Conservation (phyloP, 1,140 invertebrate species). For the Penaeus vannamei region DNA sequence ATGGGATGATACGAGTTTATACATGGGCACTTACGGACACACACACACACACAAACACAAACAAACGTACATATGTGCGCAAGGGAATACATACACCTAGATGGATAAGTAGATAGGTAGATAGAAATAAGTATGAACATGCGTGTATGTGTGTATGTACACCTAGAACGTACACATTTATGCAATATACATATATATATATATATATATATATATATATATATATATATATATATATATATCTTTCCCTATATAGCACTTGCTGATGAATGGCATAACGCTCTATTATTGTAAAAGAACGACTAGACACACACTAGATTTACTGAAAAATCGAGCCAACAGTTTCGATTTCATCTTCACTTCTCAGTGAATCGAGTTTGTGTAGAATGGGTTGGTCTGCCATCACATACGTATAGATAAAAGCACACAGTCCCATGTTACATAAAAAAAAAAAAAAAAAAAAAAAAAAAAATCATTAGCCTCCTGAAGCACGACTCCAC, state of each 20-base stretch:
- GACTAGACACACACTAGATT: too few species aligned
- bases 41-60: background rate
- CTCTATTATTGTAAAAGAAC: too few species aligned
- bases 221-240: conserved; percentile 16
- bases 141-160: background rate
- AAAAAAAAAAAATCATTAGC: too few species aligned
- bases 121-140: background rate
- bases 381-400: too few species aligned
- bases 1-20: background rate
- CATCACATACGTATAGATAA: too few species aligned
- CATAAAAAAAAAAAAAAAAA: too few species aligned
- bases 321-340: too few species aligned
- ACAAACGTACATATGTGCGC: background rate
- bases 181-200: background rate
- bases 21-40: background rate
- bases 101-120: background rate
- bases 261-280: too few species aligned
- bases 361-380: too few species aligned
- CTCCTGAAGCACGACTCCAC: too few species aligned
- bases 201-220: conserved; percentile 12
- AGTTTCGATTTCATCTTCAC: too few species aligned
- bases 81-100: background rate
- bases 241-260: background rate
- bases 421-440: too few species aligned
- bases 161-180: background rate